phyloP scores from a whole-genome alignment of 2,113 vertebrate species.

The Gambusia holbrooki region DNA sequence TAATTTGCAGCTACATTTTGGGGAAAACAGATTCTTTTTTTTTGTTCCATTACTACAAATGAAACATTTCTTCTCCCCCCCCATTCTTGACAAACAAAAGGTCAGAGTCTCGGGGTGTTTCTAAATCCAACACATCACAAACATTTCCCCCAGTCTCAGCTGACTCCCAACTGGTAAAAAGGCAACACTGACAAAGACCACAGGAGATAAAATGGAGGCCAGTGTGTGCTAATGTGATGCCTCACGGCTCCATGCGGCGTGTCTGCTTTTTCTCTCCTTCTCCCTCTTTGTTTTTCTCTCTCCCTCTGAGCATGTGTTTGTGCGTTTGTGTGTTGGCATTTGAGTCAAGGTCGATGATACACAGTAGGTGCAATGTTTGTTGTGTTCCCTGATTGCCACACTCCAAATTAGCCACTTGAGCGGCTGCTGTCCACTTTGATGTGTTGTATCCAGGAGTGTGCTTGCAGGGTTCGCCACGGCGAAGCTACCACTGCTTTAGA shows the following conservation, averaged over 20 bases:
- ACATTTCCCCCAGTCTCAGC: conserved; percentile 52
- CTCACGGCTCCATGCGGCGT: conserved; percentile 71
- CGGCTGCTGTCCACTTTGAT: conserved; percentile 84
- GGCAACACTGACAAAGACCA: conserved; percentile 80
- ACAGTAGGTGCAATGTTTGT: conserved; percentile 83
- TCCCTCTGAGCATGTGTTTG: conserved; percentile 71
- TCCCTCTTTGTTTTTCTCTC: conserved; percentile 74
- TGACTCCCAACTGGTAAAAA: conserved; percentile 79
- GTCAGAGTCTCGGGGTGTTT: conserved; percentile 36
- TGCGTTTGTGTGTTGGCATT: conserved; percentile 71
- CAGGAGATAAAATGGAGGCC: conserved; percentile 79
- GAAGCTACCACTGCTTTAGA: conserved; percentile 70
- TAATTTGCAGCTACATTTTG: too few species aligned
- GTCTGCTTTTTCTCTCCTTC: conserved; percentile 63
- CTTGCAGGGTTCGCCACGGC: conserved; percentile 61
- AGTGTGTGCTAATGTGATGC: conserved; percentile 77
- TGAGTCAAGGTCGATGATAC: conserved; percentile 80
- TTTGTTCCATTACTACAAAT: conserved; percentile 25
- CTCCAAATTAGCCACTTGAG: conserved; percentile 84
- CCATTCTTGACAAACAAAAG: conserved; percentile 37
- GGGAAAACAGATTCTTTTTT: neutral
- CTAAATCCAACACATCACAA: conserved; percentile 54
- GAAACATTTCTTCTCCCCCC: neutral
- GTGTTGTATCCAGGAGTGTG: conserved; percentile 80
- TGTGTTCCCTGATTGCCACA: conserved; percentile 74